phyloP scores from a whole-genome alignment of 2,888 invertebrate species.

The Aricia artaxerxes region DNA sequence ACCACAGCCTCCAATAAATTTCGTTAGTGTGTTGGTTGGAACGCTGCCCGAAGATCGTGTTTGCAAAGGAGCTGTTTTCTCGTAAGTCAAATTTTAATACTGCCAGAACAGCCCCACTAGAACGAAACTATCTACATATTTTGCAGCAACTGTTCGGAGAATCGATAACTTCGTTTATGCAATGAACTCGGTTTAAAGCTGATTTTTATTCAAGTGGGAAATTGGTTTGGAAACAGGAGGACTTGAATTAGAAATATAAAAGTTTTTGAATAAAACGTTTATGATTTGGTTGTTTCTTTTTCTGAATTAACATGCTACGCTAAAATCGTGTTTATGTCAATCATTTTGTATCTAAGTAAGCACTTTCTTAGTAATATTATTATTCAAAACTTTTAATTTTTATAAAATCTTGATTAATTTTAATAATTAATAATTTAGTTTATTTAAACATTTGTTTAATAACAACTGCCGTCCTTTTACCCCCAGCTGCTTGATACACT shows the following conservation, averaged over 20 bases:
- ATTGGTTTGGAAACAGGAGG: slow-evolving; percentile 13
- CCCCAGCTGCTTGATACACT: too few species aligned
- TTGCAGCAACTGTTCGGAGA: slow-evolving; percentile 24
- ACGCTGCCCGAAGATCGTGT: slow-evolving; percentile 34
- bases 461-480: too few species aligned
- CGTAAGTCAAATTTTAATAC: slow-evolving; percentile 34
- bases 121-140: slow-evolving; percentile 29
- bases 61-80: slow-evolving; percentile 33
- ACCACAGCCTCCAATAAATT: slow-evolving; percentile 5
- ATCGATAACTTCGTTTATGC: slow-evolving; percentile 24
- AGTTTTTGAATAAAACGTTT: slow-evolving; percentile 5
- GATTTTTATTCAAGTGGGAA: slow-evolving; percentile 25
- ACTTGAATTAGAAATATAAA: slow-evolving; percentile 6
- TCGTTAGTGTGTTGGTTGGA: slow-evolving; percentile 23
- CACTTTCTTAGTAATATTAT: too few species aligned
- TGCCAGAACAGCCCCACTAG: slow-evolving; percentile 29
- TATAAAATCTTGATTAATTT: too few species aligned
- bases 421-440: too few species aligned
- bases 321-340: too few species aligned
- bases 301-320: too few species aligned
- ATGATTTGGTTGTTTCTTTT: neutral
- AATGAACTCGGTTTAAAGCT: slow-evolving; percentile 22
- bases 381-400: too few species aligned
- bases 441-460: too few species aligned
- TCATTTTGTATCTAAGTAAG: too few species aligned